These are phyloP conservation scores for Tor tambroides DNA, from an alignment of 2,113 vertebrate species.

Conservation along the genomic window DNA sequence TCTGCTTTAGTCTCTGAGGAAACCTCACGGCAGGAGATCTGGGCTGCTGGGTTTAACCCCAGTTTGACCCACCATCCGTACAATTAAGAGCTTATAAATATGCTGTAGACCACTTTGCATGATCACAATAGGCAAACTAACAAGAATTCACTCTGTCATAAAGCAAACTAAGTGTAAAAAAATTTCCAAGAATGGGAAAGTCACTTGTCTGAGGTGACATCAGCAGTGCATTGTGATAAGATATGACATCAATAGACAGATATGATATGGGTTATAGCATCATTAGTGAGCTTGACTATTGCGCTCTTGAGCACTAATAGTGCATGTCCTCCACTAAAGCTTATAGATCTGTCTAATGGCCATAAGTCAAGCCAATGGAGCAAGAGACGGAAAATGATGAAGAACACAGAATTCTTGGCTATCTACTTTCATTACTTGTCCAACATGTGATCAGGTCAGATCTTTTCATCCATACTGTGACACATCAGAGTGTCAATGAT, in stretches of 20 bases:
- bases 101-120: not conserved
- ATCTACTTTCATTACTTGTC: not conserved
- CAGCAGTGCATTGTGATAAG: not conserved
- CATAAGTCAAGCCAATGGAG: not conserved
- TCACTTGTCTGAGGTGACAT: not conserved
- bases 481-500: no score
- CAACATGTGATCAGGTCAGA: no score
- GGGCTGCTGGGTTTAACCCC: not conserved
- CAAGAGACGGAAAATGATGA: not conserved
- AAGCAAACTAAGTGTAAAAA: not conserved
- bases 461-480: no score
- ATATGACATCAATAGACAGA: constrained; percentile 29
- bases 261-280: constrained; percentile 36
- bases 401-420: not conserved
- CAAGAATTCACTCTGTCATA: not conserved
- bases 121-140: not conserved
- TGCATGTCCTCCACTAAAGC: not conserved
- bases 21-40: not conserved
- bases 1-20: not conserved
- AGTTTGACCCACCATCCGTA: not conserved
- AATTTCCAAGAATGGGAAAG: not conserved
- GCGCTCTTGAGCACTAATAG: not conserved
- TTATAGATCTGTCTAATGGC: not conserved
- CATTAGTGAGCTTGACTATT: constrained; percentile 41
- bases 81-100: constrained; percentile 5